Evolutionary conservation across 53 echinoderm and acorn worm genomes (phyloP), one percentile per base, ranked within the genome.

Genomic region (Glandiceps talaboti): DNA sequence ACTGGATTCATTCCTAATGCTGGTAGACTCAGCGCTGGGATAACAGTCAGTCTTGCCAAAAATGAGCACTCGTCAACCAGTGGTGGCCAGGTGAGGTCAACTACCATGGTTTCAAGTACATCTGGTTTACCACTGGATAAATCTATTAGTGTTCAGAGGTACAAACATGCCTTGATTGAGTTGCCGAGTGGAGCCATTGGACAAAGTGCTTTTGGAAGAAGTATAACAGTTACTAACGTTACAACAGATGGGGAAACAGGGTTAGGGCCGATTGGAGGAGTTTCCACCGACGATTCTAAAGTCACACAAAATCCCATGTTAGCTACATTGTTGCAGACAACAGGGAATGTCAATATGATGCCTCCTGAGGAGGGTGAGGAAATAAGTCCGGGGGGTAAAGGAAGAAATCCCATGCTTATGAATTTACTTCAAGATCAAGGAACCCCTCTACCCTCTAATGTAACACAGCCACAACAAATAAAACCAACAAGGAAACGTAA

Each of bases 261-360:
- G 20, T 20, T 45, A 20, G 64, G 64, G 6, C 64, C 64, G 20
- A 20, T 45, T 6, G 64, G 64, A 45, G 64, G 25, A 1, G 12
- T 32, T 6, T 25, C 32, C 31, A 1, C 27, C 1, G 79, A 78
- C 32, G 79, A 78, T n/a, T 78, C 88, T 73, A 96, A 96, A 76
- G 86, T 90, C 30, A 80, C 89, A 14, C 93, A 97, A 84, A 97
- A 97, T 82, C 99, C 93, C 25, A 99, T 99, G 99, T 76, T 99
- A 74, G 90, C 91, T 20, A 94, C 93, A 81, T 78, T 99, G 30
- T 82, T 99, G 33, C 90, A 89, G 82, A 91, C 85, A 73, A 86
- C 90, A 1, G 83, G 64, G 64, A n/a, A n/a, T n/a, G n/a, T n/a
- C n/a, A n/a, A n/a, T n/a, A n/a, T n/a, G n/a, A 20, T 20, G 20